Evolutionary conservation across 2,888 invertebrate genomes (phyloP), one percentile per base, ranked within the genome.

Genomic region (Psylliodes chrysocephalus): DNA sequence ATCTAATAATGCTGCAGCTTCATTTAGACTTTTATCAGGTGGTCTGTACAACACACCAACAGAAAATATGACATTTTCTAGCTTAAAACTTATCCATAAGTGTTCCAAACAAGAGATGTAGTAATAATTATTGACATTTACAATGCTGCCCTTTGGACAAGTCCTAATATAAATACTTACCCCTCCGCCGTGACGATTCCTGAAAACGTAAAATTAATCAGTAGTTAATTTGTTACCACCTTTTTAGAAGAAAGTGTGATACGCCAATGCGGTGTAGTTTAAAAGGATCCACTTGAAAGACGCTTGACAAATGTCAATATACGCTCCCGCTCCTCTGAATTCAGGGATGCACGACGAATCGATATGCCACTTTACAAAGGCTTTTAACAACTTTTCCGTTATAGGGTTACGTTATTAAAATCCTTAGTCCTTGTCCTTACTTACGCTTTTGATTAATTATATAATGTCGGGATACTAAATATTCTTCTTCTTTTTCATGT

Each of bases 261-360:
- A 12, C 35, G 12, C 35, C 14, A 12, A n/a, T 35, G 35, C 14
- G 12, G n/a, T 35, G 12, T 35, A 35, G 35, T 35, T 35, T 35
- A 35, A 35, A 35, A 35, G 14, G 35, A 35, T 35, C 2, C 35
- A 14, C 12, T 35, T 35, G n/a, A 35, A 18, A 59, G 60, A 44
- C 52, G 63, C 67, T 68, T 40, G 49, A 64, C 63, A 49, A 59
- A 49, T 68, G 67, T 68, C 67, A 68, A 65, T 68, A 65, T 65
- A 35, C 18, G 33, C 62, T 51, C 17, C 56, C 18, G 33, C 62
- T 51, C 17, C 56, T 55, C 12, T 40, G 63, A 25, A 33, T 55
- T 55, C 64, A 18, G 63, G 67, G 64, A 67, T 63, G 64, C 67
- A 22, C 19, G 46, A 53, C 67, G 64, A 65, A 68, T 68, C 63